Evolutionary conservation across 2,888 invertebrate genomes (phyloP).

Genomic region (Thymelicus acteon): DNA sequence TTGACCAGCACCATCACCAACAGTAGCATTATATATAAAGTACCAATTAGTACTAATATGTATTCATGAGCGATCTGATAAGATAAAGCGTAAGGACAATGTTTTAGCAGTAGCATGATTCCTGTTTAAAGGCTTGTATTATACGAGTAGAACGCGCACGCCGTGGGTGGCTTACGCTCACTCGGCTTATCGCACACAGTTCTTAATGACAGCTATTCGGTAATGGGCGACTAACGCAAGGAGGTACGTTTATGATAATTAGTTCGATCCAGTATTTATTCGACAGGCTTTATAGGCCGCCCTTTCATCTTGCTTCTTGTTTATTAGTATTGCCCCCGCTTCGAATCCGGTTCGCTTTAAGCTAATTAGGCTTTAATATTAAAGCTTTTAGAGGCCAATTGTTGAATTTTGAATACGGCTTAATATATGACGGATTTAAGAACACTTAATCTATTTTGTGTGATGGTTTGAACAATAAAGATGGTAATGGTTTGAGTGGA

Average conservation of each 20-base stretch:
- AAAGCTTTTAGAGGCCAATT: conserved; percentile 54
- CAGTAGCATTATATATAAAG: conserved; percentile 59
- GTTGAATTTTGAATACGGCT: conserved; percentile 38
- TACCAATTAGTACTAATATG: conserved; percentile 61
- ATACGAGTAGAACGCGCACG: conserved; percentile 54
- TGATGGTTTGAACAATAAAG: conserved; percentile 45
- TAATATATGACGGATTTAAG: conserved; percentile 23
- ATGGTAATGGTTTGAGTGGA: conserved; percentile 51
- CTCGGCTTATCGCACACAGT: conserved; percentile 61
- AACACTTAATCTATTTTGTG: conserved; percentile 35
- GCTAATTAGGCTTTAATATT: conserved; percentile 61
- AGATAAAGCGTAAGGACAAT: conserved; percentile 53
- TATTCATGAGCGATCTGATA: conserved; percentile 64
- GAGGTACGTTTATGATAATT: conserved; percentile 80
- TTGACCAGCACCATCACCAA: too few relatives aligned
- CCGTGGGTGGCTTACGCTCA: conserved; percentile 72
- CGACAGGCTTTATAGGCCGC: conserved; percentile 66
- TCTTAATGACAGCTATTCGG: conserved; percentile 78
- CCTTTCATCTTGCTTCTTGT: conserved; percentile 71
- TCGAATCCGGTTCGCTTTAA: conserved; percentile 60
- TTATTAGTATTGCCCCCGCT: conserved; percentile 71
- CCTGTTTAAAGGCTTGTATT: conserved; percentile 64
- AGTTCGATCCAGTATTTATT: conserved; percentile 78
- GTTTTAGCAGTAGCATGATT: conserved; percentile 62
- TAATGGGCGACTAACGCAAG: conserved; percentile 69